Conservation (phyloP, 1,140 invertebrate genomes). For the Gonatopus flavifemur region DNA sequence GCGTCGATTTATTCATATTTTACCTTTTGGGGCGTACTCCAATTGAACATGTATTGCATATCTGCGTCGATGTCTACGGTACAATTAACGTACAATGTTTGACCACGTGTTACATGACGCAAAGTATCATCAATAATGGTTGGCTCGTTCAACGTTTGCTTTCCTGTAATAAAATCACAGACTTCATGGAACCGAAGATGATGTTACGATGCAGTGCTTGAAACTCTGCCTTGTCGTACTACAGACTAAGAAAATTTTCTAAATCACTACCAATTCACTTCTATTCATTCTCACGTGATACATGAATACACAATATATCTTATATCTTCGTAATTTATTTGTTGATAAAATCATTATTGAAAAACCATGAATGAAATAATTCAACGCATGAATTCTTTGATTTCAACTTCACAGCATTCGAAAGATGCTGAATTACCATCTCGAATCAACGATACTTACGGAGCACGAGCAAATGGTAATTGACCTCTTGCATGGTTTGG, state of each 20-base stretch:
- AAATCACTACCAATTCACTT: too few relatives aligned
- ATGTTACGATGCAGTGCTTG: too few relatives aligned
- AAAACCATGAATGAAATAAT: too few relatives aligned
- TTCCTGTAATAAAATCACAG: constrained; percentile 19
- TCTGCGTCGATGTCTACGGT: constrained; percentile 17
- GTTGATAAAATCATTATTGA: too few relatives aligned
- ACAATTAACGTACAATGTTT: constrained; percentile 37
- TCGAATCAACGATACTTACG: constrained; percentile 41
- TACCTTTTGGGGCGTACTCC: constrained; percentile 33
- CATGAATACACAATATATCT: too few relatives aligned
- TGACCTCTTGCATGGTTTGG: constrained; percentile 20
- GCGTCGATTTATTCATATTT: background rate
- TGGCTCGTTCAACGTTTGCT: constrained; percentile 20
- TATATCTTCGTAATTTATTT: too few relatives aligned
- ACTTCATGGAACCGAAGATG: background rate
- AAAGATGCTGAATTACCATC: constrained; percentile 44
- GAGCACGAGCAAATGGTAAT: constrained; percentile 49
- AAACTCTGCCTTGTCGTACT: too few relatives aligned
- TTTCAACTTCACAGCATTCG: too few relatives aligned
- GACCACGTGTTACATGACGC: constrained; percentile 33
- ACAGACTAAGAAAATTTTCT: too few relatives aligned
- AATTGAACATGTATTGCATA: constrained; percentile 24
- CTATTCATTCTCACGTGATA: too few relatives aligned
- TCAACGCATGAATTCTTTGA: too few relatives aligned
- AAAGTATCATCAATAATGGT: constrained; percentile 27